phyloP scores from a whole-genome alignment of 2,113 vertebrate species.

The Cervus canadensis region DNA sequence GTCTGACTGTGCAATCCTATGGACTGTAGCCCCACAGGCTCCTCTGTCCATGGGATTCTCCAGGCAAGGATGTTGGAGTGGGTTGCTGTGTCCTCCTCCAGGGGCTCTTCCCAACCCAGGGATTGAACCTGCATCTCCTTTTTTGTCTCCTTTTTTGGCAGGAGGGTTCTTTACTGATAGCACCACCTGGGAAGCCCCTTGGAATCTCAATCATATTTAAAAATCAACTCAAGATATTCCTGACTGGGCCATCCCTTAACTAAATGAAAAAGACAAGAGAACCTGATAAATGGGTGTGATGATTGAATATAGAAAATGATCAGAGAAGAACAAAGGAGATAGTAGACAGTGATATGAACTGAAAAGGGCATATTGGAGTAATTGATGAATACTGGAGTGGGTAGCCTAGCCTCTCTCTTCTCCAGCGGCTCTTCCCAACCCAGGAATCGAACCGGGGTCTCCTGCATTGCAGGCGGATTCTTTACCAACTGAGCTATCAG shows the following conservation, averaged over 20 bases:
- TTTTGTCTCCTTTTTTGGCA: neutral
- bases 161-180: neutral
- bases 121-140: neutral
- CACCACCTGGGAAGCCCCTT: neutral
- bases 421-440: neutral
- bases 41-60: neutral
- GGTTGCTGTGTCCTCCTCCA: neutral
- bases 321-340: neutral
- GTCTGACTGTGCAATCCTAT: neutral
- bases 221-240: neutral
- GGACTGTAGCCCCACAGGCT: neutral
- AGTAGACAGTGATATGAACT: neutral
- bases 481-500: neutral
- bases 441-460: neutral
- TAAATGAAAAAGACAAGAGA: neutral
- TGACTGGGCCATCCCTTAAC: neutral
- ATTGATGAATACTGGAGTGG: neutral
- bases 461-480: neutral
- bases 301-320: neutral
- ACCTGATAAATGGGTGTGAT: neutral
- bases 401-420: neutral
- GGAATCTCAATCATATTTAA: neutral
- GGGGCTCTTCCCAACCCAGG: neutral
- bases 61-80: neutral
- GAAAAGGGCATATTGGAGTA: neutral